These are phyloP conservation scores for Columba janthina DNA, from an alignment of 2,113 vertebrate genomes.

Conservation along the genomic window DNA sequence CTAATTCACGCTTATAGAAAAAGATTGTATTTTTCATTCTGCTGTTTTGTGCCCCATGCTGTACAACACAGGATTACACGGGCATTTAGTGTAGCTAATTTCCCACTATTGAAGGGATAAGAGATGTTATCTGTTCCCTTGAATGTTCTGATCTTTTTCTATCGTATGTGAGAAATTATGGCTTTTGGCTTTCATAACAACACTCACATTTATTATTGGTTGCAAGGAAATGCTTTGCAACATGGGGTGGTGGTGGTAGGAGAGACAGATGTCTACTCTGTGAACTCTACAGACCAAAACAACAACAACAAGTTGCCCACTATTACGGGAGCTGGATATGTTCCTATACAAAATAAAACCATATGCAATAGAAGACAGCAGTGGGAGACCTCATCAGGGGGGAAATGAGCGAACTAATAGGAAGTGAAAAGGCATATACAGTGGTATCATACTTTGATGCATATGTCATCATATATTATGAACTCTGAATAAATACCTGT, in stretches of 20 bases:
- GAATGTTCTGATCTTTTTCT: not conserved
- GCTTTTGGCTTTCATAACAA: not conserved
- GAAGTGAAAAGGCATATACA: not conserved
- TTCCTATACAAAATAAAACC: not conserved
- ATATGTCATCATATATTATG: not conserved
- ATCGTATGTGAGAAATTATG: not conserved
- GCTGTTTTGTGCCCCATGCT: not conserved
- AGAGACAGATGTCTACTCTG: not conserved
- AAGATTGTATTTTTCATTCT: not conserved
- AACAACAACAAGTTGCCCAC: not conserved
- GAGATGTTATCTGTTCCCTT: not conserved
- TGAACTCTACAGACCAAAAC: not conserved
- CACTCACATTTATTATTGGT: not conserved
- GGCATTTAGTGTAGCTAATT: fast-evolving
- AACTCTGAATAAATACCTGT: not conserved
- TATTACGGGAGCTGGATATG: fast-evolving
- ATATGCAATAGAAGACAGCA: not conserved
- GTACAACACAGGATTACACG: not conserved
- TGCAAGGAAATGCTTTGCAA: not conserved
- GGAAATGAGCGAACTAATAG: not conserved
- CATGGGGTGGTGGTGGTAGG: not conserved
- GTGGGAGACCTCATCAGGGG: not conserved
- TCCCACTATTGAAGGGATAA: not conserved
- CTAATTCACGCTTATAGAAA: not conserved
- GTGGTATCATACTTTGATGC: not conserved